Base-by-base conservation (phyloP, 30 jellyfish, hydroid and myxozoan genomes). In the Sanderia malayensis region DNA sequence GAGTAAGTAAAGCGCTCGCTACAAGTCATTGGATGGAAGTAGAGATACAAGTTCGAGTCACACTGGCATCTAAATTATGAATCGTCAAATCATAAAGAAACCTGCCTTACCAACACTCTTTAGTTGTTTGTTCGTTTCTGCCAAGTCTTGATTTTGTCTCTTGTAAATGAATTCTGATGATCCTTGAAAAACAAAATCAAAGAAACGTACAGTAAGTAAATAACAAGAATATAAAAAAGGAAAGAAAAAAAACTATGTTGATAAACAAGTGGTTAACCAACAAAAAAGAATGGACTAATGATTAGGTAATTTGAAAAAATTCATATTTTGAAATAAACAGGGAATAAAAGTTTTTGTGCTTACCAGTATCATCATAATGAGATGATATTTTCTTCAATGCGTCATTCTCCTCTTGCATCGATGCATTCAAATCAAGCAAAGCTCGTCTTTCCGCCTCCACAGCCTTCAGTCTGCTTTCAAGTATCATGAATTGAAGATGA, bases 361-460 rank as follows among this genome's bases (percentile, higher is more conserved):
- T 67, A 80, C 93, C 93, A 34, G 73, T 62, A 44, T 30, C 46
- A 7, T 68, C 83, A 46, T 61, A 53, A 7, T 61, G 64, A 31
- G 57, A 45, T n/a, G 93, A 81, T 1, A 70, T 32, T 59, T 60
- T 70, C 74, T 68, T 80, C 26, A 80, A 52, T 1, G 93, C 74
- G 8, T 44, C 74, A 41, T 80, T 80, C 46, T 80, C 93, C 31
- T 80, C 93, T 44, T 80, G 93, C 47, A 80, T 34, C 29, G 93
- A 80, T 9, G 84, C 67, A 60, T 80, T 80, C 84, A 80, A 46
- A 60, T 80, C 84, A 2, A 67, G 57, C 32, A 80, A 33, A 1
- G 93, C 93, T 3, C 30, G 55, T 68, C 85, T 80, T 28, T 80
- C 93, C 31, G 79, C 93, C 47, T 80, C 84, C 73, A 80, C 65